Evolutionary conservation across 2,888 invertebrate genomes (phyloP), one percentile per base, ranked within the genome.

Genomic region (Criorhina ranunculi): DNA sequence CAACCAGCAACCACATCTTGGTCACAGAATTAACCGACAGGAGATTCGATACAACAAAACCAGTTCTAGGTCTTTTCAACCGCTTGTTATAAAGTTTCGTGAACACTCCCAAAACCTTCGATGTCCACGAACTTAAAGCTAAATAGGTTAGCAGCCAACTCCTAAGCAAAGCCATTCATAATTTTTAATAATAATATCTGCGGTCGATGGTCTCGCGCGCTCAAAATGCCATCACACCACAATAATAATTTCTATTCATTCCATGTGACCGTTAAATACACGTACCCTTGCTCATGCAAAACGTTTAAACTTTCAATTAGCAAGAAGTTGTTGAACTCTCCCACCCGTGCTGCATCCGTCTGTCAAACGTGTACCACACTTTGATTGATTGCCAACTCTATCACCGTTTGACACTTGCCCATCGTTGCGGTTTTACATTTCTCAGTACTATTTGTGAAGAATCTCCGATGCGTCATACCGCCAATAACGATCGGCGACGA

Each of bases 371-470:
- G 12, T 37, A 8, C 24, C 33, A 17, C n/a, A 40, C 29, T n/a
- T 37, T 75, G 55, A 57, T 75, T 57, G 24, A 75, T 75, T 57
- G 17, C 19, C 17, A 19, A 33, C 37, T 19, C 53, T 7, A 53
- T 3, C 29, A 42, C 9, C 17, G 19, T 19, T 33, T 19, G 51
- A 57, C 31, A 33, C 9, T 46, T 46, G 8, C 19, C 11, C 19
- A 33, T 46, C 6, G 8, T 42, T 60, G 60, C 31, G 72, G 72
- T 60, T 60, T 72, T 15, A 1, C 8, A 62, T 31, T 42, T 62
- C 19, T 19, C 60, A 29, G 49, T 37, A 40, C 19, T 19, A 4
- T 33, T 46, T 59, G n/a, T n/a, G n/a, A n/a, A n/a, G n/a, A 24
- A 5, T 46, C 8, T 17, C 0, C 6, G 8, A 9, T 69, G 31